phyloP scores from a whole-genome alignment of 2,888 invertebrate genomes.

The Noctua pronuba region DNA sequence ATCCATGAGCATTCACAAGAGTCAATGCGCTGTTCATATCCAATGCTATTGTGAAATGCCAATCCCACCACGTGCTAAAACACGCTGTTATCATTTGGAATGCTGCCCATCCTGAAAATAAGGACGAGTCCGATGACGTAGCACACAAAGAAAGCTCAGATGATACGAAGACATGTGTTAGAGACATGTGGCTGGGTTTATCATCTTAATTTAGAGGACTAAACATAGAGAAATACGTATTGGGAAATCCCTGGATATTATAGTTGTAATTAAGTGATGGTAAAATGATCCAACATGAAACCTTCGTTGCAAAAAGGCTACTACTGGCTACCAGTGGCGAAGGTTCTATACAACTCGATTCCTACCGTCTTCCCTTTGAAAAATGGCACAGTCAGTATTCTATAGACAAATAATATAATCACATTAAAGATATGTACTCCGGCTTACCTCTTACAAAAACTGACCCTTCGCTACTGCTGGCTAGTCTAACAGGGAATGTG shows the following conservation, averaged over 20 bases:
- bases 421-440: too few species aligned
- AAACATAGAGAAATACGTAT: neutral
- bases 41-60: neutral
- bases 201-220: slow-evolving; percentile 9
- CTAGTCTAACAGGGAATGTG: neutral
- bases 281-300: neutral
- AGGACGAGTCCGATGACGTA: slow-evolving; percentile 9
- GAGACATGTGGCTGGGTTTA: slow-evolving; percentile 1
- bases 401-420: too few species aligned
- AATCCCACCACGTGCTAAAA: slow-evolving; percentile 6
- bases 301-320: neutral
- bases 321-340: too few species aligned
- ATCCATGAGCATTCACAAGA: neutral
- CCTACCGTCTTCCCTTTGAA: too few species aligned
- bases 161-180: slow-evolving; percentile 3
- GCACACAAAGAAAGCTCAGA: slow-evolving; percentile 37
- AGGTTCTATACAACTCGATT: too few species aligned
- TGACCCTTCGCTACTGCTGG: too few species aligned
- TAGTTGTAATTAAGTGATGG: neutral
- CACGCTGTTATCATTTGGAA: slow-evolving; percentile 39
- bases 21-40: neutral
- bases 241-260: neutral
- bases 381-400: too few species aligned
- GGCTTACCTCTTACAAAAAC: too few species aligned
- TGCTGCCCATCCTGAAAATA: slow-evolving; percentile 29